Evolutionary conservation across 1,140 invertebrate species (phyloP).

Genomic region (Rhopalosiphum maidis): DNA sequence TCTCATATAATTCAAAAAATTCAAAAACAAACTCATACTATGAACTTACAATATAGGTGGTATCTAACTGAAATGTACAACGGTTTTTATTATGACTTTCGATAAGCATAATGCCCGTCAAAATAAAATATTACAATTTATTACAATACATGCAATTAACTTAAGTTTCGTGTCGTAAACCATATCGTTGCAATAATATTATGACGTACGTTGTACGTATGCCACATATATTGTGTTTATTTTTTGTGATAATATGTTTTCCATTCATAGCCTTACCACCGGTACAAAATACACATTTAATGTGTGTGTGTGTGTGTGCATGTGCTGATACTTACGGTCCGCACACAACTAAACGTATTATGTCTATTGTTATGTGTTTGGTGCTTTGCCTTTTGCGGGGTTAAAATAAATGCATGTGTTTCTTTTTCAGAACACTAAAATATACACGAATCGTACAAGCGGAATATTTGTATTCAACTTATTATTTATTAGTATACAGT

Average conservation of each 20-base stretch:
- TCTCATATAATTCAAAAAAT: background rate
- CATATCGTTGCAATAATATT: background rate
- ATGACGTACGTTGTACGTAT: background rate
- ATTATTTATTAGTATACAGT: constrained; percentile 5
- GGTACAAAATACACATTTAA: background rate
- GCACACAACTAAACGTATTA: background rate
- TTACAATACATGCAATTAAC: background rate
- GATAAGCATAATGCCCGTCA: background rate
- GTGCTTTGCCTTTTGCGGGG: background rate
- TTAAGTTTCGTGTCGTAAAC: background rate
- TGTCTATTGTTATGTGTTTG: background rate
- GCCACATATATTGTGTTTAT: background rate
- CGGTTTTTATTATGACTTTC: background rate
- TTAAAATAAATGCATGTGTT: background rate
- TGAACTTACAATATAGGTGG: background rate
- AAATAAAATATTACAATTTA: background rate
- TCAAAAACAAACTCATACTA: background rate
- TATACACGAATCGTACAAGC: background rate
- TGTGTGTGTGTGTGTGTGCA: background rate
- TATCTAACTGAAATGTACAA: background rate
- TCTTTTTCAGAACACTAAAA: constrained; percentile 11
- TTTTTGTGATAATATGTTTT: background rate
- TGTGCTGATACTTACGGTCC: background rate
- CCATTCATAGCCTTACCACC: background rate
- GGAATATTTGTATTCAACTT: constrained; percentile 14